Base-by-base conservation (phyloP, 2,113 vertebrate genomes). In the Butorides virescens region DNA sequence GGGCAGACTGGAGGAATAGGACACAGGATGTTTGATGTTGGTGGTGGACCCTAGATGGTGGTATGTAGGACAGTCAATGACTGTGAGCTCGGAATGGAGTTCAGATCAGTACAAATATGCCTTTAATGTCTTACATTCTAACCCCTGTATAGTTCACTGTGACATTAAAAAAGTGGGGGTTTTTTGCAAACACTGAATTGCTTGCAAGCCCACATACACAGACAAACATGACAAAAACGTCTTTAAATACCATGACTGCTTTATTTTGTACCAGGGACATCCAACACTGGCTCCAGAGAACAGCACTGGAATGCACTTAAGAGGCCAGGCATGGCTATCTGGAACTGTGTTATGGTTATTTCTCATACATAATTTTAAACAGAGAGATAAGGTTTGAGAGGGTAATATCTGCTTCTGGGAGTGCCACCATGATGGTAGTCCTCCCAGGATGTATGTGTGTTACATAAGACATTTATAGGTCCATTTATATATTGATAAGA, bases 11-110 rank as follows among this genome's bases (percentile, higher is more conserved):
- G 23, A 78, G 44, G 23, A 82, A 63, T 3, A 85, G 15, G 37
- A 42, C 11, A 37, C 6, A 26, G 13, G 29, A 21, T 30, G 5
- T 55, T 10, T 47, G 11, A 44, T 29, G 4, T 0, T 39, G 72
- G 4, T 52, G 15, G 37, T 3, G 1, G 59, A 59, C 6, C 7
- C 9, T 44, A 2, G 0, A 15, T n/a, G 15, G n/a, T 67, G 18
- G 10, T 15, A 1, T 3, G 1, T n/a, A 58, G 22, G 26, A 42
- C 7, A 56, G 21, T 39, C 36, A 62, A 4, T 29, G 50, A 23
- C 2, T 66, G 13, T 82, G 27, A 63, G 86, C 10, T 73, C 6
- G 5, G 25, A 80, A 70, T 16, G 12, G 27, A 68, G 30, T 76
- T 73, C 4, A 2, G 7, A 37, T 56, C 5, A 9, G 15, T 42